These are phyloP conservation scores for Aspidiotus destructor DNA, from an alignment of 2,888 invertebrate genomes.

Conservation along the genomic window DNA sequence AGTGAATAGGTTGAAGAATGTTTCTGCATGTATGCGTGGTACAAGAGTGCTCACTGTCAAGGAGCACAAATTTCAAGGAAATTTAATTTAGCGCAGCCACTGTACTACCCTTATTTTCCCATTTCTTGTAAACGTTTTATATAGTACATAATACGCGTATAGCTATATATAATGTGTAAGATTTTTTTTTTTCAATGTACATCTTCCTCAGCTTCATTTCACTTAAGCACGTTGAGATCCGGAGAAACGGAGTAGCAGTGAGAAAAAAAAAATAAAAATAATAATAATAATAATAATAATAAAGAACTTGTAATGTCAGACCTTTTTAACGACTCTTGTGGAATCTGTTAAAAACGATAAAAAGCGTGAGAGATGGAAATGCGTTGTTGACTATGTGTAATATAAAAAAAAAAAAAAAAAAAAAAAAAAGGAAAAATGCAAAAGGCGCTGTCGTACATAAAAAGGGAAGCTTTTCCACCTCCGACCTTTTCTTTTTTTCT, in stretches of 20 bases:
- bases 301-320: slow-evolving; percentile 18
- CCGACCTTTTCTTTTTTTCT: slow-evolving; percentile 10
- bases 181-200: no score
- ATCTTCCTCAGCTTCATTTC: no score
- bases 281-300: not conserved
- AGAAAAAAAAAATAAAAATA: no score
- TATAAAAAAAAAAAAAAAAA: not conserved
- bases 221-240: no score
- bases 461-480: slow-evolving; percentile 11
- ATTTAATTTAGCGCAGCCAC: slow-evolving; percentile 11
- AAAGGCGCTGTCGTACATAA: not conserved
- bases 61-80: slow-evolving; percentile 17
- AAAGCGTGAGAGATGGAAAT: slow-evolving; percentile 9
- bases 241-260: no score
- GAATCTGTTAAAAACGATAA: slow-evolving; percentile 12
- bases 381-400: not conserved
- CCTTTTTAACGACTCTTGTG: slow-evolving; percentile 25
- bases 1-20: no score
- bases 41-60: not conserved
- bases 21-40: no score
- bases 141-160: not conserved
- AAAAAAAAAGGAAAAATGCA: not conserved
- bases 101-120: not conserved
- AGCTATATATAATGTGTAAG: no score
- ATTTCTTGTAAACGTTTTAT: not conserved